Conservation (phyloP, 2,113 vertebrate genomes). For the Hippolais icterina region DNA sequence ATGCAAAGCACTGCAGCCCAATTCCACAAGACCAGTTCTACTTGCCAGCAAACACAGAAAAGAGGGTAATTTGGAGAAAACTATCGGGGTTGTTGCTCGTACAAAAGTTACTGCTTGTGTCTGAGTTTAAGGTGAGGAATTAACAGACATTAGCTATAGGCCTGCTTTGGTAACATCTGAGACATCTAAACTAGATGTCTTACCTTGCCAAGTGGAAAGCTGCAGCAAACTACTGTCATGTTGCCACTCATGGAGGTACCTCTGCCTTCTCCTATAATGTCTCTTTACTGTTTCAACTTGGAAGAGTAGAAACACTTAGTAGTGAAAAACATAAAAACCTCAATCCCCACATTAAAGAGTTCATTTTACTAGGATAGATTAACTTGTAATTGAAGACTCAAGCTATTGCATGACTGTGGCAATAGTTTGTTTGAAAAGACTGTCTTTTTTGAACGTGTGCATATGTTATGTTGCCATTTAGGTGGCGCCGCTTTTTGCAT, state of each 20-base stretch:
- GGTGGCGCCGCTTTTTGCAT: not conserved
- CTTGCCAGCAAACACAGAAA: not conserved
- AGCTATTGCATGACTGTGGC: not conserved
- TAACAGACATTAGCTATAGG: not conserved
- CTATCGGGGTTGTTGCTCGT: accelerated
- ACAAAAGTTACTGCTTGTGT: not conserved
- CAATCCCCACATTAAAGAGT: not conserved
- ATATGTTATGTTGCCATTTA: not conserved
- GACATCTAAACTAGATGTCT: not conserved
- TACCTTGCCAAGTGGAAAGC: not conserved
- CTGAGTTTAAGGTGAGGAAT: not conserved
- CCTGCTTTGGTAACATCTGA: not conserved
- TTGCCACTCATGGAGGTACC: not conserved
- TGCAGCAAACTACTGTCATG: not conserved
- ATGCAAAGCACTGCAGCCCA: not conserved
- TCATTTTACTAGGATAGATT: not conserved
- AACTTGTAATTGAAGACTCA: not conserved
- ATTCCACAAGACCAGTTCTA: not conserved
- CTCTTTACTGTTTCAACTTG: not conserved
- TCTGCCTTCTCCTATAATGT: not conserved
- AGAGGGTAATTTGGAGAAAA: not conserved
- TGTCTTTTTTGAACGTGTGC: not conserved
- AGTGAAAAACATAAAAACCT: not conserved
- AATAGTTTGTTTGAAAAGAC: not conserved
- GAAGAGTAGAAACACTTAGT: not conserved